Conservation (phyloP, 2,888 invertebrate genomes). For the Scaptomyza parva region DNA sequence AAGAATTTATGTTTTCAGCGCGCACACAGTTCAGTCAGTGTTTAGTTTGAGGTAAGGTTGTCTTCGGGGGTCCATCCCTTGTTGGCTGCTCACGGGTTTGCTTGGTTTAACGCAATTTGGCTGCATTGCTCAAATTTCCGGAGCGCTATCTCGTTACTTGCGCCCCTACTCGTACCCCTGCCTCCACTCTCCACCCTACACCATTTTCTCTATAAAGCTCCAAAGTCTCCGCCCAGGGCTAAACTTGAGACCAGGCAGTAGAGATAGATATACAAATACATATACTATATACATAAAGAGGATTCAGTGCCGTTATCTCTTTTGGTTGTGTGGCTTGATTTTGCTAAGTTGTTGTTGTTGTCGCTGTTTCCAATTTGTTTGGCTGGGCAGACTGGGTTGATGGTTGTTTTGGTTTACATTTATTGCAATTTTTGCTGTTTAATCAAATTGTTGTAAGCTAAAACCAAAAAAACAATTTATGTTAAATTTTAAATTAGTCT, state of each 20-base stretch:
- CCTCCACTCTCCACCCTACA: too few relatives aligned
- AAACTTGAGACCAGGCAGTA: slow-evolving; percentile 27
- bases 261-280: background rate
- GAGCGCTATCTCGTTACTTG: slow-evolving; percentile 64
- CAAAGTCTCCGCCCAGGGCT: slow-evolving; percentile 31
- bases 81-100: slow-evolving; percentile 30
- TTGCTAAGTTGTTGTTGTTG: slow-evolving; percentile 1
- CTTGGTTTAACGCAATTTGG: slow-evolving; percentile 79
- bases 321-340: slow-evolving; percentile 20
- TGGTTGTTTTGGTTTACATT: background rate
- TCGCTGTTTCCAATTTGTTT: slow-evolving; percentile 8
- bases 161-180: background rate
- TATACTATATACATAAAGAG: background rate
- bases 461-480: too few relatives aligned
- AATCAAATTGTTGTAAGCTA: background rate
- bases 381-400: background rate
- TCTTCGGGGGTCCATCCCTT: background rate
- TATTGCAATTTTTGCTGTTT: slow-evolving; percentile 3
- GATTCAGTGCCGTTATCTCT: background rate
- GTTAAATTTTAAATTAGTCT: background rate
- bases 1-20: slow-evolving; percentile 74
- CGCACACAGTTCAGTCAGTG: slow-evolving; percentile 62
- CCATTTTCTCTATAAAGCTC: slow-evolving; percentile 24
- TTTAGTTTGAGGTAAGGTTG: slow-evolving; percentile 48
- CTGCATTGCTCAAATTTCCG: slow-evolving; percentile 78